These are phyloP conservation scores for Ennomos quercinarius DNA, from an alignment of 2,888 invertebrate species.

Conservation along the genomic window DNA sequence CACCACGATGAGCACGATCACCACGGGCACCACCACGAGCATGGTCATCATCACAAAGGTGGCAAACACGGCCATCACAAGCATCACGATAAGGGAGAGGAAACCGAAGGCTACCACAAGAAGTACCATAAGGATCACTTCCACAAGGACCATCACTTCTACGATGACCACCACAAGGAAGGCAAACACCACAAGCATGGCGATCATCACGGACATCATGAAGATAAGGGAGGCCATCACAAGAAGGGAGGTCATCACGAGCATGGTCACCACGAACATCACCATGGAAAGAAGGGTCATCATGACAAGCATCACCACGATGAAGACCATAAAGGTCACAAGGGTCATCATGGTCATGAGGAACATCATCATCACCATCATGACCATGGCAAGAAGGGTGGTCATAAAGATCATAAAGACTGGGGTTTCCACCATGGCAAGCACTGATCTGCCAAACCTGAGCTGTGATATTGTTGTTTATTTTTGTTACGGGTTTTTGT, in stretches of 20 bases:
- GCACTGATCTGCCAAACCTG: constrained; percentile 64
- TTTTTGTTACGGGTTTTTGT: constrained; percentile 59
- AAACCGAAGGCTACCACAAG: constrained; percentile 78
- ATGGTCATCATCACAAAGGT: constrained; percentile 78
- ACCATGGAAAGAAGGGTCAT: constrained; percentile 77
- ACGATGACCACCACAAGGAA: constrained; percentile 77
- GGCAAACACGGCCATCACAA: constrained; percentile 77
- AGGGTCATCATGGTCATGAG: constrained; percentile 80
- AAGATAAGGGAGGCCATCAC: constrained; percentile 72
- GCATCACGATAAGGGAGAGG: constrained; percentile 78
- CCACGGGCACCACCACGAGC: constrained; percentile 76
- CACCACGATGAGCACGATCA: constrained; percentile 76
- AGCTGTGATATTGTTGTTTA: constrained; percentile 69
- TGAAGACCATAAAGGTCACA: constrained; percentile 78
- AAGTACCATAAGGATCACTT: constrained; percentile 79
- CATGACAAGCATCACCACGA: constrained; percentile 79
- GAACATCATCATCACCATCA: constrained; percentile 79
- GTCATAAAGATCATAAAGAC: constrained; percentile 74
- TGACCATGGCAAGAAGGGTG: constrained; percentile 81
- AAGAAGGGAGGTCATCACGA: constrained; percentile 80
- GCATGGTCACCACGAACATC: constrained; percentile 76
- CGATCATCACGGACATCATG: constrained; percentile 77
- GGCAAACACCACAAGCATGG: constrained; percentile 82
- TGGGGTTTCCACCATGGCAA: constrained; percentile 81
- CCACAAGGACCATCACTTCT: constrained; percentile 82